Base-by-base conservation (phyloP, 2,888 invertebrate genomes). In the Drosophila gaucha region DNA sequence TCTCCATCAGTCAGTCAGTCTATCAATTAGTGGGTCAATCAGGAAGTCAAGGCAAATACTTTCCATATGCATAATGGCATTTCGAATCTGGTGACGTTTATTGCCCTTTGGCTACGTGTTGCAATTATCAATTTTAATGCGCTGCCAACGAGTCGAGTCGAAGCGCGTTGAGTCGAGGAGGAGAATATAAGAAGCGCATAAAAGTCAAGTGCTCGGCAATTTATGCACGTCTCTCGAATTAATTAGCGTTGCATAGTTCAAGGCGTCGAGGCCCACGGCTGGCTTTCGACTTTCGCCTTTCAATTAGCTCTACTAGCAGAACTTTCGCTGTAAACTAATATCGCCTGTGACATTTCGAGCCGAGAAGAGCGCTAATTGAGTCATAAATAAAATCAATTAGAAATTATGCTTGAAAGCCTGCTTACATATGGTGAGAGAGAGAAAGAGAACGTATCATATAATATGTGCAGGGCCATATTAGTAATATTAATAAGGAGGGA, bases 221-320 rank as follows among this genome's bases (percentile, higher is more conserved):
- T 86, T 86, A 84, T 84, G 86, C 86, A 86, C 80, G 87, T 74
- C 56, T 28, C 73, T 50, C 69, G 78, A 68, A 78, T 87, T 89
- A 89, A 88, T 87, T 89, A 75, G 44, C 78, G 58, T 43, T 78
- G 88, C 85, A 83, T 74, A 74, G 49, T 47, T 64, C 20, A 41
- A 69, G 69, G 59, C 74, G 43, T 33, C 20, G 24, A 38, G 33
- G 22, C 28, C 1, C 10, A n/a, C 3, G 41, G n/a, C 33, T n/a
- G 35, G 49, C 41, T 39, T 10, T 68, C 47, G 64, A 57, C 73
- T 55, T 57, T 38, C 14, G 57, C 41, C 60, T 58, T 74, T 72
- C 77, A 82, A 87, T 78, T 78, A 80, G 65, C 67, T 28, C 26
- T 20, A 59, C 51, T 26, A 35, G 26, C 36, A n/a, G 41, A 39